These are phyloP conservation scores for Sesia bembeciformis DNA, from an alignment of 2,888 invertebrate species.

Conservation along the genomic window DNA sequence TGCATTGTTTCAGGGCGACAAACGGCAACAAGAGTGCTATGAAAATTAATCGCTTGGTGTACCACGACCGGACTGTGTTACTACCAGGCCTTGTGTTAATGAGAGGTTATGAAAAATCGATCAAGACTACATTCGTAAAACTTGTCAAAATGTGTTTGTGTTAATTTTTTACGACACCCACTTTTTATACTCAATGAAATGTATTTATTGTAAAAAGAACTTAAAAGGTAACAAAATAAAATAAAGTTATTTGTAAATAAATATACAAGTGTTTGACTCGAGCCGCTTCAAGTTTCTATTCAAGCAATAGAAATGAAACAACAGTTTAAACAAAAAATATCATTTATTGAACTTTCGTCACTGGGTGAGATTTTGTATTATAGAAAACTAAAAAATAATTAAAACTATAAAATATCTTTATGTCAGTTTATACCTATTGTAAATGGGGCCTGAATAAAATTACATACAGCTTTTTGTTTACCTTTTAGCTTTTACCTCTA, in stretches of 20 bases:
- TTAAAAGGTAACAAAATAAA: constrained; percentile 66
- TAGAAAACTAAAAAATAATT: constrained; percentile 22
- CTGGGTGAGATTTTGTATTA: background rate
- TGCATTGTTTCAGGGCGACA: constrained; percentile 36
- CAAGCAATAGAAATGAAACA: background rate
- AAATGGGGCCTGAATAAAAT: no score
- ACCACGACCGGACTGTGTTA: constrained; percentile 31
- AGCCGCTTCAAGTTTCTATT: background rate
- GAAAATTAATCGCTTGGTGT: constrained; percentile 47
- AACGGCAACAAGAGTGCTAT: constrained; percentile 48
- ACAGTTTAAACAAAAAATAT: background rate
- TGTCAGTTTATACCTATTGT: constrained; percentile 22
- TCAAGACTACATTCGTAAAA: constrained; percentile 19
- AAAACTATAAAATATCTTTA: constrained; percentile 22
- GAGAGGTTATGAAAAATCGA: constrained; percentile 29
- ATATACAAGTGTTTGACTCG: background rate
- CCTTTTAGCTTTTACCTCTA: no score
- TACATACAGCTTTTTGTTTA: no score
- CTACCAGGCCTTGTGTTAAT: constrained; percentile 45
- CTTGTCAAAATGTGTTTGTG: constrained; percentile 50
- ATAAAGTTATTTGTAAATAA: constrained; percentile 55
- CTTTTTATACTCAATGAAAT: constrained; percentile 66
- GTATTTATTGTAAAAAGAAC: constrained; percentile 69
- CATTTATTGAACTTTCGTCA: background rate
- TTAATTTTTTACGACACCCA: constrained; percentile 54